phyloP scores from a whole-genome alignment of 1,140 invertebrate species.

The Dufourea novaeangliae region DNA sequence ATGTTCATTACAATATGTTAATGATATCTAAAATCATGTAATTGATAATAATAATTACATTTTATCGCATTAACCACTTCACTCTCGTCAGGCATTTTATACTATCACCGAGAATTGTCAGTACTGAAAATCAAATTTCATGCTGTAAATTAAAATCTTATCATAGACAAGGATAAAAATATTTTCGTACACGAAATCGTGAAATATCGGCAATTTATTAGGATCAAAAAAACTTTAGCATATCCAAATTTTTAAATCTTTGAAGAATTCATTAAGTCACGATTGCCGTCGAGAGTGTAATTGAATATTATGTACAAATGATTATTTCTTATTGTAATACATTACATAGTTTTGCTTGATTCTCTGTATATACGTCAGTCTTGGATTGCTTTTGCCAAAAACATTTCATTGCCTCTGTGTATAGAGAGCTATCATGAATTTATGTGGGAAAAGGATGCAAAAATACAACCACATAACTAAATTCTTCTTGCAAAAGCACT shows the following conservation, averaged over 20 bases:
- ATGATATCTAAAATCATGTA: conserved; percentile 51
- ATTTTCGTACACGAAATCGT: conserved; percentile 59
- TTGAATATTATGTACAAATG: conserved; percentile 81
- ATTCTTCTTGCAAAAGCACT: conserved; percentile 38
- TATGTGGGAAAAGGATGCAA: conserved; percentile 64
- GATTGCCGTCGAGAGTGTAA: conserved; percentile 79
- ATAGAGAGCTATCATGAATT: conserved; percentile 56
- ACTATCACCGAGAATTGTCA: conserved; percentile 28
- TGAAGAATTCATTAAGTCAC: conserved; percentile 80
- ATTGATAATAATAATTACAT: conserved; percentile 53
- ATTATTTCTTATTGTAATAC: conserved; percentile 79
- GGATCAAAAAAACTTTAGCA: conserved; percentile 71
- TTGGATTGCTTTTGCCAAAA: conserved; percentile 80
- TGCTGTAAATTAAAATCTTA: conserved; percentile 47
- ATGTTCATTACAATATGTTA: conserved; percentile 35
- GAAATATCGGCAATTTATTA: conserved; percentile 75
- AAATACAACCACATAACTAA: conserved; percentile 46
- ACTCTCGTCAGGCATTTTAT: conserved; percentile 60
- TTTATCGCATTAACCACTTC: conserved; percentile 52
- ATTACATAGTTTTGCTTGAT: conserved; percentile 79
- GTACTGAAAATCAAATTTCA: conserved; percentile 34
- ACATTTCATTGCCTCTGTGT: conserved; percentile 66
- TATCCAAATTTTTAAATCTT: conserved; percentile 69
- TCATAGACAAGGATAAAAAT: conserved; percentile 59
- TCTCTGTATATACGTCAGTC: conserved; percentile 79